Evolutionary conservation across 1,140 invertebrate species (phyloP), one percentile per base, ranked within the genome.

Genomic region (Drosophila parabipectinata): DNA sequence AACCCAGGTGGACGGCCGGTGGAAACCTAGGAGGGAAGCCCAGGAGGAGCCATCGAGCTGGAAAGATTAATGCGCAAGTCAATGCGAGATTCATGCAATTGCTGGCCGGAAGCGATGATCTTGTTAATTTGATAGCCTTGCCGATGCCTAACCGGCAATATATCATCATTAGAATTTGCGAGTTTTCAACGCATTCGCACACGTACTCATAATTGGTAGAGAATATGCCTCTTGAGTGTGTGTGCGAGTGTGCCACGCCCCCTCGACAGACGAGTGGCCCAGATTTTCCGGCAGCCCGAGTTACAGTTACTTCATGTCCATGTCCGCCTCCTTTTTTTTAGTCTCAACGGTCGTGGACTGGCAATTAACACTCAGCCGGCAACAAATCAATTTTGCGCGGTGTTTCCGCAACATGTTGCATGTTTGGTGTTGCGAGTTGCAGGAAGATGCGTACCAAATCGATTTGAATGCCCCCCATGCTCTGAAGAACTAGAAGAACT

Each of bases 341-440:
- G 57, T 69, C 32, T 34, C 21, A 30, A 30, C 30, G 32, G 53
- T 80, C 78, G 78, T 79, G 76, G 76, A 66, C 56, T 88, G 72
- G 83, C 83, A 88, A 88, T 88, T 88, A 88, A 88, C 83, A 88
- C 83, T 88, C 80, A 67, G 80, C 67, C 82, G 77, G 83, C 82
- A 88, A 87, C 82, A 87, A 87, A 87, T 87, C 82, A 87, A 87
- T 88, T 88, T 88, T 78, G 76, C 67, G 53, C 79, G 83, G 83
- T 79, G 53, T 71, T 78, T 77, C 45, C 66, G 41, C 66, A 47
- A 39, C 58, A 74, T 68, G 72, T 75, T 75, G 64, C 56, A 48
- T 44, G 56, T 73, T 53, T 34, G 28, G 64, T 63, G 56, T 78
- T 82, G 81, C 79, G 76, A 81, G 75, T 78, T 75, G 79, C 80